Base-by-base conservation (phyloP, 2,797 vertebrate genomes). In the Anguilla marmorata region DNA sequence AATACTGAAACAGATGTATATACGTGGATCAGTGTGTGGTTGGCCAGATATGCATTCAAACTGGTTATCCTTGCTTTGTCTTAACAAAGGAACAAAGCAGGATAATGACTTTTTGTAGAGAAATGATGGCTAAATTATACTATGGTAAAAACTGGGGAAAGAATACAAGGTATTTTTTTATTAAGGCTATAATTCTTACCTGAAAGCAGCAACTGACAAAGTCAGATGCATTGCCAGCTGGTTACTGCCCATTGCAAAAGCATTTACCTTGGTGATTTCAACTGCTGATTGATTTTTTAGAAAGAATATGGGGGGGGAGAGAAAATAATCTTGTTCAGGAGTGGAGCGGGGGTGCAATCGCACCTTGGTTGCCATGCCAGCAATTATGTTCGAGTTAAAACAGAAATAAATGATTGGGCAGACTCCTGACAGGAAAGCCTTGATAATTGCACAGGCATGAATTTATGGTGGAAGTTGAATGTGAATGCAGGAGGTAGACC, bases 361-460 rank as follows among this genome's bases (percentile, higher is more conserved):
- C 37, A 63, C 33, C 84, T 85, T 21, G 33, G 58, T 63, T 76
- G 41, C 50, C 66, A 86, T 48, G 66, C 41, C 86, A 45, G 69
- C 45, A 76, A 86, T 86, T 74, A 86, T 33, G 37, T 21, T 86
- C 19, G 12, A 86, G 85, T 66, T 86, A 45, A 76, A 48, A 86
- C 14, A 21, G 48, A 76, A 74, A 72, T 50, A 66, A 85, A 85
- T 58, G 16, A 58, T 52, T 86, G 52, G 48, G 27, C 16, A 24
- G 66, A 69, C 86, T 56, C 66, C 69, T 86, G 66, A 60, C 37
- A 76, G 69, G 50, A 76, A 86, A 30, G 48, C 48, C 56, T 85
- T 72, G 50, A 76, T 86, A 79, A 76, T 86, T 76, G 30, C 48
- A n/a, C 45, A 74, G 41, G 76, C 69, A 45, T 76, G 41, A 48